These are phyloP conservation scores for Centropus bengalensis DNA, from an alignment of 2,113 vertebrate species.

Conservation along the genomic window DNA sequence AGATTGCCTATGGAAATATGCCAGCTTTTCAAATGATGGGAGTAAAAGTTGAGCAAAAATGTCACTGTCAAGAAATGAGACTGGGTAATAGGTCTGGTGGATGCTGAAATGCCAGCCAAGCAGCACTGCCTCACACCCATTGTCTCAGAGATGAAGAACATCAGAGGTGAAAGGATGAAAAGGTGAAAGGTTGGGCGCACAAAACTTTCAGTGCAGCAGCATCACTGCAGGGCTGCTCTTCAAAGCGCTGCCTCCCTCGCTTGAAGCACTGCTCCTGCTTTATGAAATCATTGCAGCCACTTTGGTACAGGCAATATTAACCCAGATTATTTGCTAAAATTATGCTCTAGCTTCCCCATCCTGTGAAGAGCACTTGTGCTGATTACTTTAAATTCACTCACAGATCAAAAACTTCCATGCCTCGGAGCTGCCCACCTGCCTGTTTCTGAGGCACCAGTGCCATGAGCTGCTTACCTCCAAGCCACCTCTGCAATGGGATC, in stretches of 20 bases:
- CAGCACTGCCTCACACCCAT: accelerated
- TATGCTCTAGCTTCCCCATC: neutral
- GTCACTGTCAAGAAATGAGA: neutral
- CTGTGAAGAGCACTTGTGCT: neutral
- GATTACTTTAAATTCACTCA: neutral
- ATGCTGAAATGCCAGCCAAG: neutral
- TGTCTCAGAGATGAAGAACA: neutral
- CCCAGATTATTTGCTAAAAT: neutral
- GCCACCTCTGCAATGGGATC: neutral
- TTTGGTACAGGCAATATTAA: neutral
- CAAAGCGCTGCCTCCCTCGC: neutral
- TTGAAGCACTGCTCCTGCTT: neutral
- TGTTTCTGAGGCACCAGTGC: neutral
- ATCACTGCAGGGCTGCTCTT: neutral
- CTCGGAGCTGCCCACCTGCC: neutral
- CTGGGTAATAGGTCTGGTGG: neutral
- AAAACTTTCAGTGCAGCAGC: neutral
- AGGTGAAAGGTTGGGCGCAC: neutral
- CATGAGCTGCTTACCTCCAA: neutral
- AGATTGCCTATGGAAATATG: neutral
- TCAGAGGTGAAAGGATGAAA: neutral
- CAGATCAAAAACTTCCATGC: neutral
- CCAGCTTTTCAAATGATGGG: neutral
- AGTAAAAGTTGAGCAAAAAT: neutral
- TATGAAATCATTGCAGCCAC: neutral